Evolutionary conservation across 2,888 invertebrate species (phyloP), one percentile per base, ranked within the genome.

Genomic region (Ferdinandea cuprea): DNA sequence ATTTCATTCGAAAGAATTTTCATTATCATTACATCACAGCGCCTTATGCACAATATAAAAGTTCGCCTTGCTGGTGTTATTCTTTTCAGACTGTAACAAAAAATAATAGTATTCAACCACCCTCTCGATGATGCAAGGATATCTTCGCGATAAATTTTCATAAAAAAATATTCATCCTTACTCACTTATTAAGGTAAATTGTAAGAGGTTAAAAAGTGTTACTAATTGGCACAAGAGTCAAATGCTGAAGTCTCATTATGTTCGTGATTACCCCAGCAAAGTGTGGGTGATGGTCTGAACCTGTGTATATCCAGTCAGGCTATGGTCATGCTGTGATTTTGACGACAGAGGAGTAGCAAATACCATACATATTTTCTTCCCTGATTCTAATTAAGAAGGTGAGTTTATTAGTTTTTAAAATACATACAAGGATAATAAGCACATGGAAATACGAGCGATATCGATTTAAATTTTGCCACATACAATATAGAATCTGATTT

Each of bases 141-240:
- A 61, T 37, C 50, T 46, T 30, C 9, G 46, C 69, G 65, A 71
- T 81, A 54, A 21, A 76, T 76, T 71, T 81, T 81, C 81, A 76
- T 76, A 81, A 81, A 59, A 59, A 56, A 74, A 25, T n/a, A 52
- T 65, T 46, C 78, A 66, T 71, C 69, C 76, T 66, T 59, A 46
- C 59, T 59, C 48, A 25, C 66, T 61, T 68, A 58, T 73, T 68
- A 73, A 68, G 19, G 65, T 32, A 59, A 79, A 79, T 81, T 81
- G 69, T 76, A 40, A 68, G 68, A 83, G 78, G 78, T 83, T 83
- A 83, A 78, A 83, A 72, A 83, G 72, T 83, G 78, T 83, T 83
- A 37, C 83, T 83, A 83, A 83, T 83, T 83, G 83, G 78, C 30
- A 48, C 83, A 83, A 83, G 83, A 46, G 15, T 66, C 83, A 78